phyloP scores from a whole-genome alignment of 2,888 invertebrate genomes.

The Ceriagrion tenellum region DNA sequence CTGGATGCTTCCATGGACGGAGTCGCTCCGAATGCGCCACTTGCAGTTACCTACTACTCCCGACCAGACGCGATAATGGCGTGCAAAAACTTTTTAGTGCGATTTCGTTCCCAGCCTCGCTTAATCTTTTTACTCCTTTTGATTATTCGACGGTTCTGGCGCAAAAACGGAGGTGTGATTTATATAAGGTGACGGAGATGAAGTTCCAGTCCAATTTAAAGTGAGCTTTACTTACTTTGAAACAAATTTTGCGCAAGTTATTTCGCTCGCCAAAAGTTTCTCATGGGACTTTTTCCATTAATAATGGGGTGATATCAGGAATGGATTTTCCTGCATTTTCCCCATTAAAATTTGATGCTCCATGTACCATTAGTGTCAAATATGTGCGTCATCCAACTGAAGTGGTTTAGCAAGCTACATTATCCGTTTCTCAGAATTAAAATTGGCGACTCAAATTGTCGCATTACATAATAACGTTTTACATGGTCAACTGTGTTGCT shows the following conservation, averaged over 20 bases:
- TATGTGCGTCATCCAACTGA: too few relatives aligned
- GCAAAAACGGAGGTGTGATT: not conserved
- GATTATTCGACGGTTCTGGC: not conserved
- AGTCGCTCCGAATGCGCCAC: not conserved
- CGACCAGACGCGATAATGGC: not conserved
- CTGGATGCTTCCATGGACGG: not conserved
- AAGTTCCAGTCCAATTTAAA: not conserved
- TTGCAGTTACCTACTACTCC: not conserved
- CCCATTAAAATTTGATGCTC: too few relatives aligned
- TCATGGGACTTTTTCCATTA: too few relatives aligned
- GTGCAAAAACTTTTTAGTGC: not conserved
- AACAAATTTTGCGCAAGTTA: not conserved
- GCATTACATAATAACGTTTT: too few relatives aligned
- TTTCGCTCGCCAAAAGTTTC: not conserved
- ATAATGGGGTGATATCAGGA: too few relatives aligned
- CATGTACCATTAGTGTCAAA: too few relatives aligned
- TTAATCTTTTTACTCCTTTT: not conserved
- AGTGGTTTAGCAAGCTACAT: too few relatives aligned
- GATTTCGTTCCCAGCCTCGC: not conserved
- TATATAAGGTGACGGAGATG: not conserved
- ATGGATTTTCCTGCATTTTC: too few relatives aligned
- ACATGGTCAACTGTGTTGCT: too few relatives aligned
- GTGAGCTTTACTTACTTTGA: not conserved
- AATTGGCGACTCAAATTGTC: too few relatives aligned
- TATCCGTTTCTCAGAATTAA: too few relatives aligned